phyloP scores from a whole-genome alignment of 2,888 invertebrate genomes.

The Andricus curvator region DNA sequence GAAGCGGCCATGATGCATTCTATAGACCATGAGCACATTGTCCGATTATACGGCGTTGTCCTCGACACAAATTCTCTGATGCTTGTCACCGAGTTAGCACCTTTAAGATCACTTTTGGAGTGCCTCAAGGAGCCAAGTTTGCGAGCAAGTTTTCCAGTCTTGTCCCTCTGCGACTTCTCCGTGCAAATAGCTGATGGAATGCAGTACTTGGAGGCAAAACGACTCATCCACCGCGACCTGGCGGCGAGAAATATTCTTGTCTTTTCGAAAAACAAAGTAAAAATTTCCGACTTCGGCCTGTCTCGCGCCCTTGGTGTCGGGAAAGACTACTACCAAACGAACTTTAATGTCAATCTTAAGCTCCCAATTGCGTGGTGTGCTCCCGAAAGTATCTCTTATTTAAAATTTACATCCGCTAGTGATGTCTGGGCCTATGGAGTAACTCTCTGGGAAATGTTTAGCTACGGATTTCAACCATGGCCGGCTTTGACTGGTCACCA shows the following conservation, averaged over 20 bases:
- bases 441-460: slow-evolving; percentile 99
- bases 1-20: slow-evolving; percentile 99
- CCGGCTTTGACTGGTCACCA: slow-evolving; percentile 95
- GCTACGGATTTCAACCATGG: slow-evolving; percentile 99
- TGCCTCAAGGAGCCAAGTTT: slow-evolving; percentile 96
- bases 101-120: slow-evolving; percentile 95
- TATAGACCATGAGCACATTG: slow-evolving; percentile 98
- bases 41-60: slow-evolving; percentile 98
- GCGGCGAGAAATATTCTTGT: slow-evolving; percentile 99
- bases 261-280: slow-evolving; percentile 96
- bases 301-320: slow-evolving; percentile 97
- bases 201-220: slow-evolving; percentile 97
- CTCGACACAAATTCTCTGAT: slow-evolving; percentile 92
- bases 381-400: slow-evolving; percentile 97
- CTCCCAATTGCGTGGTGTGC: slow-evolving; percentile 99
- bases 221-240: slow-evolving; percentile 98
- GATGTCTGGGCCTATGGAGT: slow-evolving; percentile 99
- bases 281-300: slow-evolving; percentile 98
- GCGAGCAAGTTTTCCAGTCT: slow-evolving; percentile 93
- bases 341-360: slow-evolving; percentile 97
- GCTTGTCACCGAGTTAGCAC: slow-evolving; percentile 94
- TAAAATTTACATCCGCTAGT: slow-evolving; percentile 96
- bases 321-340: slow-evolving; percentile 99
- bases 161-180: slow-evolving; percentile 96
- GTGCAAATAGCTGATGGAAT: slow-evolving; percentile 98